Evolutionary conservation across 1,140 invertebrate species (phyloP).

Genomic region (Drosophila melanica): DNA sequence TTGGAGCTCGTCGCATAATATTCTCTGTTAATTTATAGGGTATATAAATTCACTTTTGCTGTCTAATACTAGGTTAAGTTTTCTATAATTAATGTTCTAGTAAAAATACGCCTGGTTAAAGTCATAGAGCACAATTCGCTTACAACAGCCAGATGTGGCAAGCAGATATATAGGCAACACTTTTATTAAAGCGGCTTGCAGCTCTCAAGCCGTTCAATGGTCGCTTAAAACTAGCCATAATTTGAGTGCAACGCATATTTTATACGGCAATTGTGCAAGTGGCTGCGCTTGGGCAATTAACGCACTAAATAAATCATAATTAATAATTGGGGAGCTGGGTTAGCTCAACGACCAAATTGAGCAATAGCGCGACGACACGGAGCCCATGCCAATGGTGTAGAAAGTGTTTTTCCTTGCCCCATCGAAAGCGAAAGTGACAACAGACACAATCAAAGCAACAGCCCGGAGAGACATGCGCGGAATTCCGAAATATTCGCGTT

Average conservation of each 20-base stretch:
- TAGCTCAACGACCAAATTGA: conserved; percentile 35
- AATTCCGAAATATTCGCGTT: conserved; percentile 54
- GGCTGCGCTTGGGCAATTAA: conserved; percentile 48
- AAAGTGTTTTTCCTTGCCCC: conserved; percentile 66
- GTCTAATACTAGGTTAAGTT: too few species aligned
- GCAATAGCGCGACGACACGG: conserved; percentile 20
- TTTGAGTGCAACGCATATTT: conserved; percentile 53
- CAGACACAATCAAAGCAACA: not conserved
- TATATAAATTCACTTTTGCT: too few species aligned
- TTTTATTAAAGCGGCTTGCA: conserved; percentile 4
- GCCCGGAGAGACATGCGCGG: conserved; percentile 53
- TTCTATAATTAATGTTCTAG: too few species aligned
- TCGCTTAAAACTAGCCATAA: conserved; percentile 49
- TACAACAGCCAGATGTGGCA: not conserved
- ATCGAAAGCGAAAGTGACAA: conserved; percentile 76
- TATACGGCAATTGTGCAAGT: conserved; percentile 54
- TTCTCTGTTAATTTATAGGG: too few species aligned
- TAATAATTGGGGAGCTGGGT: conserved; percentile 52
- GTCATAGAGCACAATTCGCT: not conserved
- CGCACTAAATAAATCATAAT: conserved; percentile 50
- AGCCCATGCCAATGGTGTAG: conserved; percentile 57
- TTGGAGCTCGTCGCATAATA: too few species aligned
- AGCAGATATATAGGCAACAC: conserved; percentile 35
- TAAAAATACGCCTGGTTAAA: not conserved
- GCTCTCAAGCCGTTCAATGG: conserved; percentile 43